phyloP scores from a whole-genome alignment of 1,140 invertebrate species.

The Drosophila tsacasi region DNA sequence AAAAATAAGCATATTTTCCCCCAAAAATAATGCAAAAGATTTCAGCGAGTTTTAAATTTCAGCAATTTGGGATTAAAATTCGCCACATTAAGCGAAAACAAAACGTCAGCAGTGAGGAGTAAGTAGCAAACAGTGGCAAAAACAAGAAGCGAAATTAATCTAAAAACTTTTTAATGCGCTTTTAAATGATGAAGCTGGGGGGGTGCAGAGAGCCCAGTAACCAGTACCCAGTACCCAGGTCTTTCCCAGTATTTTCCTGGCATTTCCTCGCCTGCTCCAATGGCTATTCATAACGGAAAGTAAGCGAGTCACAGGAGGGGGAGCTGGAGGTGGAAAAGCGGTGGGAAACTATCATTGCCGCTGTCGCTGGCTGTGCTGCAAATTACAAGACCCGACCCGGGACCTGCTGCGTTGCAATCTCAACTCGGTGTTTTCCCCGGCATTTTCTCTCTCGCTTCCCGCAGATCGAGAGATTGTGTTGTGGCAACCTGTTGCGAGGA shows the following conservation, averaged over 20 bases:
- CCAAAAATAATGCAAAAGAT: conserved; percentile 22
- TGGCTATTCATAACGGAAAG: conserved; percentile 71
- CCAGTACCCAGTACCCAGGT: conserved; percentile 22
- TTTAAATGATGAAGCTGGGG: conserved; percentile 82
- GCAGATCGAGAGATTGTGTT: conserved; percentile 61
- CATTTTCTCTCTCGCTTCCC: not conserved
- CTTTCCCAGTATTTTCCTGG: conserved; percentile 31
- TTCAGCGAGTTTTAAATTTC: conserved; percentile 61
- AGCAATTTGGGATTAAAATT: conserved; percentile 53
- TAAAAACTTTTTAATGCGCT: conserved; percentile 85
- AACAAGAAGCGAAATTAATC: conserved; percentile 76
- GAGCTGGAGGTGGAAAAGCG: not conserved
- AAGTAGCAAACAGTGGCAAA: conserved; percentile 44
- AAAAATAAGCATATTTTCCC: conserved; percentile 35
- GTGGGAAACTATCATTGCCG: conserved; percentile 72
- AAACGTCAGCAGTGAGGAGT: conserved; percentile 45
- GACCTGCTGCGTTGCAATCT: conserved; percentile 66
- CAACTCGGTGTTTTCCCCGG: conserved; percentile 12
- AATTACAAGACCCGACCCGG: conserved; percentile 76
- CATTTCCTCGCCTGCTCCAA: conserved; percentile 44
- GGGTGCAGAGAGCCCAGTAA: conserved; percentile 4
- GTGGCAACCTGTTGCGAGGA: conserved; percentile 74
- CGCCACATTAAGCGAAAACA: conserved; percentile 66
- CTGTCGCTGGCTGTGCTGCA: conserved; percentile 68
- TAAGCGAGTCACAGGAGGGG: not conserved